Evolutionary conservation across 2,888 invertebrate species (phyloP).

Genomic region (Ypsolopha sequella): DNA sequence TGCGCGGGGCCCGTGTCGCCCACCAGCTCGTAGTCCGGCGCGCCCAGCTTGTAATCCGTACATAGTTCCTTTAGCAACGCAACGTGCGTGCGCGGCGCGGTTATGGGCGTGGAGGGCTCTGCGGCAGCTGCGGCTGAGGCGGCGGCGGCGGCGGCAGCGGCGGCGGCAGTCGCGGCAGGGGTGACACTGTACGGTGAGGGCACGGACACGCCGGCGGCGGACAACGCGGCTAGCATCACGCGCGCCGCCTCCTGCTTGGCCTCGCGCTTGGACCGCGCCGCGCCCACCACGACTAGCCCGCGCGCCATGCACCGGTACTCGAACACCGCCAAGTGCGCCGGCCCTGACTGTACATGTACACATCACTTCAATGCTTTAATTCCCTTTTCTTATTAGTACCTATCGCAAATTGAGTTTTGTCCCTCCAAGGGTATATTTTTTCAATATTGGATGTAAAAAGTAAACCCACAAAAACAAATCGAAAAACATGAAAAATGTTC

Average conservation of each 20-base stretch:
- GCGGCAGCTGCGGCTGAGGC: conserved; percentile 6
- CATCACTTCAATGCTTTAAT: too few relatives aligned
- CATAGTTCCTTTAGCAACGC: conserved; percentile 29
- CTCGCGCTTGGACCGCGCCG: conserved; percentile 84
- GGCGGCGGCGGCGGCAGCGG: conserved; percentile 20
- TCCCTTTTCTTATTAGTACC: too few relatives aligned
- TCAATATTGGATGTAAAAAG: too few relatives aligned
- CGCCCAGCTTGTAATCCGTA: conserved; percentile 56
- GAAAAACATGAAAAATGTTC: too few relatives aligned
- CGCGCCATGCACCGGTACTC: conserved; percentile 75
- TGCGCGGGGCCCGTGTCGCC: conserved; percentile 78
- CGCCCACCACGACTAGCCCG: conserved; percentile 79
- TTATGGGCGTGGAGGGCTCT: conserved; percentile 11
- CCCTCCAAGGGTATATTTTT: too few relatives aligned
- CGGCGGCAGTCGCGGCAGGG: conserved; percentile 6
- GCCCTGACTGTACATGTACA: conserved; percentile 37
- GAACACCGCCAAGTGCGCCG: conserved; percentile 45
- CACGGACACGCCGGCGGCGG: conserved; percentile 32
- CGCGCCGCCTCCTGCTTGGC: conserved; percentile 73
- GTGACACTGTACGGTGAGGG: conserved; percentile 14
- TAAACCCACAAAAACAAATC: too few relatives aligned
- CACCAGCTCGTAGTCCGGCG: conserved; percentile 64
- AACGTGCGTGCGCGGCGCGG: conserved; percentile 36
- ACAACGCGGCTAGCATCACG: conserved; percentile 47
- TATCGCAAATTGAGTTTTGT: too few relatives aligned